Evolutionary conservation across 2,888 invertebrate species (phyloP).

Genomic region (Choristoneura rosaceana): DNA sequence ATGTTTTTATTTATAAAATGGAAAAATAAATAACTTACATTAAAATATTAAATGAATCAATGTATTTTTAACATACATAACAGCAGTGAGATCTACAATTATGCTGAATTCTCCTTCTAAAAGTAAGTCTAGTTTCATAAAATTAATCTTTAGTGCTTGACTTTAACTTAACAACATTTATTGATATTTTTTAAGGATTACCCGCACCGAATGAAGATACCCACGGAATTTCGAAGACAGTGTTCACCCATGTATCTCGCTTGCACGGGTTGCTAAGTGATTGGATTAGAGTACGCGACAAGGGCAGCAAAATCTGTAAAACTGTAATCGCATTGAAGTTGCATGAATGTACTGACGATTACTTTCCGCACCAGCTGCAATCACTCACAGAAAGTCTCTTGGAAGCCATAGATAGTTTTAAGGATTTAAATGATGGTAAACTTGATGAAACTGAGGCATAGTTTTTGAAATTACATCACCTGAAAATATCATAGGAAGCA

Average conservation of each 20-base stretch:
- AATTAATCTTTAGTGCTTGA: neutral
- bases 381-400: slow-evolving; percentile 62
- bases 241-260: slow-evolving; percentile 70
- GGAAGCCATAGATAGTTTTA: slow-evolving; percentile 60
- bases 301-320: slow-evolving; percentile 66
- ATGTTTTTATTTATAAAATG: neutral
- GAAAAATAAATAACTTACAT: neutral
- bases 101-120: slow-evolving; percentile 36
- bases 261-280: slow-evolving; percentile 65
- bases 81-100: neutral
- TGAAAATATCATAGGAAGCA: too few relatives aligned
- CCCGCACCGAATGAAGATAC: slow-evolving; percentile 66
- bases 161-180: neutral
- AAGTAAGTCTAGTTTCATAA: slow-evolving; percentile 12
- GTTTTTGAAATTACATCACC: too few relatives aligned
- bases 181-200: slow-evolving; percentile 62
- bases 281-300: slow-evolving; percentile 67
- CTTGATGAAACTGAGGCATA: neutral
- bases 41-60: neutral
- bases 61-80: neutral
- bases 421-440: slow-evolving; percentile 67
- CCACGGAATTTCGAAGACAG: slow-evolving; percentile 70
- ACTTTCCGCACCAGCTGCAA: slow-evolving; percentile 68
- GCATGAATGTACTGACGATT: slow-evolving; percentile 66
- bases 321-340: slow-evolving; percentile 66